Conservation (phyloP, 2,797 vertebrate species). For the Rousettus madagascariensis region DNA sequence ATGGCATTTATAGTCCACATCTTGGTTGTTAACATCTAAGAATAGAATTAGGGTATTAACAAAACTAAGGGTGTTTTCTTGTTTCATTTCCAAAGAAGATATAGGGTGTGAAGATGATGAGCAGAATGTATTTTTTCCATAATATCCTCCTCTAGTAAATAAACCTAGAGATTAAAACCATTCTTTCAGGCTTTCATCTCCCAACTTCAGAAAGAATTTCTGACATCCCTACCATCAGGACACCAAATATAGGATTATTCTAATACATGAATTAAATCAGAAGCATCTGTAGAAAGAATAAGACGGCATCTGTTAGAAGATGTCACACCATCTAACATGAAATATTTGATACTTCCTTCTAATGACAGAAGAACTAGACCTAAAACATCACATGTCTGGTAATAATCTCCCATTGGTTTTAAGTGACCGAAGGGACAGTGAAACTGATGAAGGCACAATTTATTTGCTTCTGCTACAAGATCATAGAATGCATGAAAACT, state of each 20-base stretch:
- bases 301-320: not conserved
- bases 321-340: not conserved
- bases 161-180: slow-evolving; percentile 54
- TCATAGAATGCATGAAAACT: not conserved
- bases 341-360: not conserved
- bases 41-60: slow-evolving; percentile 54
- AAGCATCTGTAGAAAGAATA: slow-evolving; percentile 22
- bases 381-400: not conserved
- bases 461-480: not conserved
- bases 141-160: slow-evolving; percentile 21
- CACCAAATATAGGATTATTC: not conserved
- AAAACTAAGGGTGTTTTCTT: slow-evolving; percentile 35
- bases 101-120: slow-evolving; percentile 28
- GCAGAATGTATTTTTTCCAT: not conserved
- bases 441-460: not conserved
- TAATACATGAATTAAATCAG: slow-evolving; percentile 40
- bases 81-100: slow-evolving; percentile 25
- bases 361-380: not conserved
- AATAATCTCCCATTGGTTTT: not conserved
- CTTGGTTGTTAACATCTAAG: slow-evolving; percentile 47
- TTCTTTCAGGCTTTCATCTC: slow-evolving; percentile 60
- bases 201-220: slow-evolving; percentile 52
- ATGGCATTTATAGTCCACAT: not conserved
- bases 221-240: not conserved
- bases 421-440: not conserved